Percentiles rank a stretch among this genome's conserved stretches.
These are phyloP conservation scores for Allygus modestus DNA, from an alignment of 2,888 invertebrate genomes.

Conservation along the genomic window DNA sequence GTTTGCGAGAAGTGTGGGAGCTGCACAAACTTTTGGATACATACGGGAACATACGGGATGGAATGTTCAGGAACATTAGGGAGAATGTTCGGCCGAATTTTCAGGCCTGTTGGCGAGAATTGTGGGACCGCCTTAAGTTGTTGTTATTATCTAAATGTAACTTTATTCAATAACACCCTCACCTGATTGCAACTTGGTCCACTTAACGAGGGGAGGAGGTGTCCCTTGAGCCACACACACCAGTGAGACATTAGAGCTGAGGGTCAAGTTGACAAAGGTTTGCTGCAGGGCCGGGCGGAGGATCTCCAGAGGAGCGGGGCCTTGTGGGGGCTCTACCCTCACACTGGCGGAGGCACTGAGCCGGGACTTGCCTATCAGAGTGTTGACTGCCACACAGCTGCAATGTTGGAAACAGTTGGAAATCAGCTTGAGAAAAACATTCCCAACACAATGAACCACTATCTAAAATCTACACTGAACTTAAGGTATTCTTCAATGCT, in stretches of 20 bases:
- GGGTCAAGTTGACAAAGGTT: conserved; percentile 24
- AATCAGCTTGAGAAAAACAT: background rate
- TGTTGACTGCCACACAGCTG: conserved; percentile 77
- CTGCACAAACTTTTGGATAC: no score
- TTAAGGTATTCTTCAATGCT: no score
- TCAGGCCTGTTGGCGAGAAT: no score
- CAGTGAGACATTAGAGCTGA: conserved; percentile 77
- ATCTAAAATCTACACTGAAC: no score
- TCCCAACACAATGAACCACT: no score
- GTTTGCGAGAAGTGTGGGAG: no score
- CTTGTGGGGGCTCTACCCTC: conserved; percentile 34
- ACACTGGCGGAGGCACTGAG: conserved; percentile 72
- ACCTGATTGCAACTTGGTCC: conserved; percentile 73
- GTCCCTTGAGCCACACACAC: conserved; percentile 81
- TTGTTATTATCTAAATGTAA: no score
- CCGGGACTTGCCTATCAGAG: conserved; percentile 74
- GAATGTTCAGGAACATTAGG: no score
- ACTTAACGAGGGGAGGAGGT: conserved; percentile 78
- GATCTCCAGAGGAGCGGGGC: conserved; percentile 61
- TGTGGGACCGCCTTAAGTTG: no score
- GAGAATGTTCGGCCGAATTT: no score
- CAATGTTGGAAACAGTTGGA: conserved; percentile 11
- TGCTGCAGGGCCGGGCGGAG: conserved; percentile 66
- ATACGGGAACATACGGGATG: no score
- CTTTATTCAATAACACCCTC: no score